Evolutionary conservation across 64 coral and sea anemone genomes (phyloP).

Genomic region (Catalaphyllia jardinei): DNA sequence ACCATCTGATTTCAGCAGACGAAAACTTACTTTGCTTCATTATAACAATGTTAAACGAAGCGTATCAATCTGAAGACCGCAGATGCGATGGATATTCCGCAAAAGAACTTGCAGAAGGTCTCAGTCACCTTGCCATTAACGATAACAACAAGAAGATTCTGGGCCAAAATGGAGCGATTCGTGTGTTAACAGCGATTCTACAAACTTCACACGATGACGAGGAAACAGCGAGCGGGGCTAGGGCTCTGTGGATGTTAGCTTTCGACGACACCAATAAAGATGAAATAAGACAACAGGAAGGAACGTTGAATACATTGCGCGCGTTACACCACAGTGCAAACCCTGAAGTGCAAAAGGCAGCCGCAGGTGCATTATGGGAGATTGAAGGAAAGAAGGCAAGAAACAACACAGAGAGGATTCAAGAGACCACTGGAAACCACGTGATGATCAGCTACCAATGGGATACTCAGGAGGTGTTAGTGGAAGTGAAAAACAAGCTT

Average conservation of each 20-base stretch:
- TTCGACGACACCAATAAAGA: slow-evolving; percentile 58
- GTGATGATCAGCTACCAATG: slow-evolving; percentile 68
- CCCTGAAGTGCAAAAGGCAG: slow-evolving; percentile 52
- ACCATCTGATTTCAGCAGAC: slow-evolving; percentile 31
- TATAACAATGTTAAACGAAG: slow-evolving; percentile 5
- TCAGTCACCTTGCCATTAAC: slow-evolving; percentile 41
- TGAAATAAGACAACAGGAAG: slow-evolving; percentile 25
- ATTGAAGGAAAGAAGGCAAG: slow-evolving; percentile 39
- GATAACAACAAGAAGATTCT: slow-evolving; percentile 47
- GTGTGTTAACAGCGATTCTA: slow-evolving; percentile 33
- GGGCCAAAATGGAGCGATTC: slow-evolving; percentile 34
- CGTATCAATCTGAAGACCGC: slow-evolving; percentile 13
- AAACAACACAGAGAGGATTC: neutral
- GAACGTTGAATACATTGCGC: slow-evolving; percentile 9
- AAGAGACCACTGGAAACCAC: slow-evolving; percentile 22
- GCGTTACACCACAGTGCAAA: slow-evolving; percentile 4
- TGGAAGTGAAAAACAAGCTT: slow-evolving; percentile 60
- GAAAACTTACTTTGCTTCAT: slow-evolving; percentile 28
- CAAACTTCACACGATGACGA: slow-evolving; percentile 33
- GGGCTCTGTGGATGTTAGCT: slow-evolving; percentile 56
- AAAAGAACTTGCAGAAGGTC: slow-evolving; percentile 56
- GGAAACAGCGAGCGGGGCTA: slow-evolving; percentile 17
- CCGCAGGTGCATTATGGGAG: slow-evolving; percentile 61
- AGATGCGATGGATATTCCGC: slow-evolving; percentile 34
- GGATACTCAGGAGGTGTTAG: slow-evolving; percentile 35